Conservation (phyloP, 2,113 vertebrate species). For the Toxotes jaculatrix region DNA sequence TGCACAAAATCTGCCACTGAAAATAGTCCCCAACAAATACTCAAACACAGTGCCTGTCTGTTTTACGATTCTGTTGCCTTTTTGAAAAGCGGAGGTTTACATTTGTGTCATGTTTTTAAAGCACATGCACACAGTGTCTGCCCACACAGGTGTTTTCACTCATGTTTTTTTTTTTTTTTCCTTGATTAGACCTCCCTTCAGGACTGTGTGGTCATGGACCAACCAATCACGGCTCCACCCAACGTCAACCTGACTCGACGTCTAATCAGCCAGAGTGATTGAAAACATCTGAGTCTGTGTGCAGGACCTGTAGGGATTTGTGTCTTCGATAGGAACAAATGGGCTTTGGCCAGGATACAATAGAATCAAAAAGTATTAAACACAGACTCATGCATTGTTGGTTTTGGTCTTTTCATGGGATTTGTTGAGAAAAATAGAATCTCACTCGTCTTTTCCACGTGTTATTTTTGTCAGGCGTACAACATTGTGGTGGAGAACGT, state of each 20-base stretch:
- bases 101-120: not conserved
- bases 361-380: not conserved
- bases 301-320: not conserved
- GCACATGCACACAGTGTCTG: no score
- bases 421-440: not conserved
- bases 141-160: not conserved
- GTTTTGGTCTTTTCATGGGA: not conserved
- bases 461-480: not conserved
- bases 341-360: not conserved
- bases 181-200: not conserved
- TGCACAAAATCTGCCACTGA: no score
- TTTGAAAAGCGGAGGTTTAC: not conserved
- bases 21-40: no score
- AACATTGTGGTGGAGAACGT: not conserved
- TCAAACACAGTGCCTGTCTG: no score
- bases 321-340: not conserved
- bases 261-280: not conserved
- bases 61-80: not conserved
- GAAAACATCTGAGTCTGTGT: not conserved
- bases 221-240: not conserved
- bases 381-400: not conserved
- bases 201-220: not conserved
- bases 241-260: not conserved
- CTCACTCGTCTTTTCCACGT: not conserved
- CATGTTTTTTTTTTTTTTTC: not conserved